Evolutionary conservation across 2,797 vertebrate genomes (phyloP).

Genomic region (Poecile montanus): DNA sequence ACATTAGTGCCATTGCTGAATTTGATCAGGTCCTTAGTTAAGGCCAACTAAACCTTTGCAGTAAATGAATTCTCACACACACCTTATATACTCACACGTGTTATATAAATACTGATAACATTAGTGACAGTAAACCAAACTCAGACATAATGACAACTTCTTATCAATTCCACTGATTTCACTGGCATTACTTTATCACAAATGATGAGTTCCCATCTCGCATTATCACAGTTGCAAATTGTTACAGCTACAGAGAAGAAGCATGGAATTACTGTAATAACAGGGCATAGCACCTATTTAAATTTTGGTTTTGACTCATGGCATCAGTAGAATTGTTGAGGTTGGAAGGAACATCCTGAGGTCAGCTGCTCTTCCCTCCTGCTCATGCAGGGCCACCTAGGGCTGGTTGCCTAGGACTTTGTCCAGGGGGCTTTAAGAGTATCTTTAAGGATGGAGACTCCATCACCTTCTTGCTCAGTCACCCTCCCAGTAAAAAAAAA

Average conservation of each 20-base stretch:
- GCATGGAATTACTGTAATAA: neutral
- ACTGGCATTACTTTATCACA: neutral
- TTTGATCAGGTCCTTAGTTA: neutral
- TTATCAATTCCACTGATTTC: neutral
- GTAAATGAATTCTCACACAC: neutral
- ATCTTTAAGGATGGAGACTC: neutral
- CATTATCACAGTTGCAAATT: neutral
- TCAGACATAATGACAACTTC: neutral
- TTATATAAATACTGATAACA: neutral
- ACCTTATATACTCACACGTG: rapidly evolving
- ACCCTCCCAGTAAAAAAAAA: neutral
- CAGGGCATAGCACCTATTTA: neutral
- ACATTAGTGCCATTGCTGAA: neutral
- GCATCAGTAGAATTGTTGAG: neutral
- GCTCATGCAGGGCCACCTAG: neutral
- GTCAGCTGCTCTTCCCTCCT: neutral
- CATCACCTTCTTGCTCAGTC: rapidly evolving
- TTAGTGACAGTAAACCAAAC: neutral
- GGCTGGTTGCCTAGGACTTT: rapidly evolving
- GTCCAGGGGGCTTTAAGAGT: neutral
- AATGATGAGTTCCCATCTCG: neutral
- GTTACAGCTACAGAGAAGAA: neutral
- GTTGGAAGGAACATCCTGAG: neutral
- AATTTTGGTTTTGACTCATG: neutral
- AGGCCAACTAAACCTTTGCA: neutral